Evolutionary conservation across 2,113 vertebrate genomes (phyloP), one percentile per base, ranked within the genome.

Genomic region (Charina bottae): DNA sequence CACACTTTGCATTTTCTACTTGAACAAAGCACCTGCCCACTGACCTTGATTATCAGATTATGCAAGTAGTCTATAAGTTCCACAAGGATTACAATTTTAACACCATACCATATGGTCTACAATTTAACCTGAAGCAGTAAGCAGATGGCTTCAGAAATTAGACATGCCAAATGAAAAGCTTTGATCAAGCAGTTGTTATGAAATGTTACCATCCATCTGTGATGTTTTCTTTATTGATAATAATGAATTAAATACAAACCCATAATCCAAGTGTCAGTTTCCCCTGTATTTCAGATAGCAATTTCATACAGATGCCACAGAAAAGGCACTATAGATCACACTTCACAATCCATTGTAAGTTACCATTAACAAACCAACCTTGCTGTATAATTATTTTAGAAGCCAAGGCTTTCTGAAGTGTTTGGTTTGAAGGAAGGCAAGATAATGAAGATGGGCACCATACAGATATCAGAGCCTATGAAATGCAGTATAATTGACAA

Each of bases 1-100:
- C 83, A 90, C 89, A 33, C 37, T 90, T 94, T 37, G 64, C 93
- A 88, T 68, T 54, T 78, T 88, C 72, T 93, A 59, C 23, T 1
- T 86, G 87, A 90, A 93, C 0, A 64, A 89, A 90, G 26, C 92
- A 68, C 90, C 78, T 89, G 85, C 68, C 49, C 53, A 13, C 84
- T 95, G 92, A 91, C 91, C 92, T 95, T 92, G 60, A 60, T 89
- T 26, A 91, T 59, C 55, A 93, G 87, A 83, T 95, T 91, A 87
- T 83, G 86, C 94, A 90, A 95, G 26, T 53, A 94, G 90, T 92
- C 91, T 93, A 88, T 55, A 55, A 2, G 89, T 90, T 95, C 88
- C 37, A 26, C 55, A n/a, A 60, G 88, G 89, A 91, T 94, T 91
- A 59, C 78, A 88, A 33, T n/a, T 95, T 90, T 94, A 93, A 89